phyloP scores from a whole-genome alignment of 1,140 invertebrate genomes.

The Anthonomus grandis region DNA sequence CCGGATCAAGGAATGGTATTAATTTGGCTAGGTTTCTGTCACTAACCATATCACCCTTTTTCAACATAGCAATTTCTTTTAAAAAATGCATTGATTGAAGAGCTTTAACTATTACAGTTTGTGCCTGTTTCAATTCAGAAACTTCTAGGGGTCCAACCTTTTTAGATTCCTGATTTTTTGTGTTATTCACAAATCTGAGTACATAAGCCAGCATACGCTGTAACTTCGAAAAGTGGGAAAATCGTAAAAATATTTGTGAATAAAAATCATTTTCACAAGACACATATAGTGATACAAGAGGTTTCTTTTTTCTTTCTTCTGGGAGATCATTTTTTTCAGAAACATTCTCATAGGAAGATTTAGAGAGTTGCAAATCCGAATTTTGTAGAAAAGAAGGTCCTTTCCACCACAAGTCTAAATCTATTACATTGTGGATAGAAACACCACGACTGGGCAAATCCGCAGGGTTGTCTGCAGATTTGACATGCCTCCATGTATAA shows the following conservation, averaged over 20 bases:
- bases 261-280: no score
- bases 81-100: not conserved
- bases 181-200: conserved; percentile 9
- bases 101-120: not conserved
- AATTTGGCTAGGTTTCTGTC: conserved; percentile 7
- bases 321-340: not conserved
- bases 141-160: not conserved
- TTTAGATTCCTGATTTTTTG: not conserved
- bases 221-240: not conserved
- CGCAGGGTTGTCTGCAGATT: conserved; percentile 34
- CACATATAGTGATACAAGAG: no score
- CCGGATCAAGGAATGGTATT: conserved; percentile 24
- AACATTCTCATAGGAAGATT: not conserved
- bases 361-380: conserved; percentile 6
- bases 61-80: conserved; percentile 1
- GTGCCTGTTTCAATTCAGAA: conserved; percentile 7
- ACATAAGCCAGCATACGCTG: not conserved
- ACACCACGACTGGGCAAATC: conserved; percentile 37
- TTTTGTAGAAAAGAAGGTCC: conserved; percentile 13
- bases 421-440: conserved; percentile 24
- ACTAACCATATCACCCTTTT: conserved; percentile 1
- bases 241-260: not conserved
- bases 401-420: conserved; percentile 36
- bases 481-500: conserved; percentile 32
- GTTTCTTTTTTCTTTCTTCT: not conserved